Conservation (phyloP, 92 coral and sea anemone species). For the Bergia puertoricense region DNA sequence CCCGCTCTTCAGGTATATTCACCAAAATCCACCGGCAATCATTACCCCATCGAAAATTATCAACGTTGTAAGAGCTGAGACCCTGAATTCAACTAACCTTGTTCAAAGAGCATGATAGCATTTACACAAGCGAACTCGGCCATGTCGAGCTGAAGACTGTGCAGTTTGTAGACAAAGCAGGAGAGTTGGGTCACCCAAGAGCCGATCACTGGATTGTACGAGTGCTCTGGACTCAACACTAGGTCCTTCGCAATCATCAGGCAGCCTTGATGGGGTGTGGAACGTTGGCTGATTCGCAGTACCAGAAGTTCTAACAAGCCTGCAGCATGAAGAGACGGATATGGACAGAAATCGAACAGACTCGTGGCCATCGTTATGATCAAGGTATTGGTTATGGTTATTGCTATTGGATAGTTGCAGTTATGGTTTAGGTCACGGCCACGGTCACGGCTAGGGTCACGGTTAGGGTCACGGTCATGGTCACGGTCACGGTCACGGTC, state of each 20-base stretch:
- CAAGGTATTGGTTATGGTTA: background rate
- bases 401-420: background rate
- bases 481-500: background rate
- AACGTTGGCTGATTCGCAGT: slow-evolving; percentile 88
- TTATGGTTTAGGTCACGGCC: background rate
- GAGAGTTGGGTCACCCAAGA: slow-evolving; percentile 89
- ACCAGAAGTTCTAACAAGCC: slow-evolving; percentile 89
- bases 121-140: slow-evolving; percentile 97
- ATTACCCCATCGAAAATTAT: too few relatives aligned
- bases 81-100: slow-evolving; percentile 61
- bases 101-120: slow-evolving; percentile 94
- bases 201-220: slow-evolving; percentile 77
- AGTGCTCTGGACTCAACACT: slow-evolving; percentile 76
- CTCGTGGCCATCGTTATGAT: too few relatives aligned
- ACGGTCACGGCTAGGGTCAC: background rate
- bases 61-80: background rate
- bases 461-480: background rate
- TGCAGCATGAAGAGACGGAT: slow-evolving; percentile 17
- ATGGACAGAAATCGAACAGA: background rate
- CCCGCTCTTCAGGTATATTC: too few relatives aligned
- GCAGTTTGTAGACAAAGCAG: slow-evolving; percentile 86
- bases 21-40: too few relatives aligned
- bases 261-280: slow-evolving; percentile 85
- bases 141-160: slow-evolving; percentile 90
- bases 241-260: slow-evolving; percentile 91